phyloP scores from a whole-genome alignment of 2,797 vertebrate species.

The Nannoperca australis region DNA sequence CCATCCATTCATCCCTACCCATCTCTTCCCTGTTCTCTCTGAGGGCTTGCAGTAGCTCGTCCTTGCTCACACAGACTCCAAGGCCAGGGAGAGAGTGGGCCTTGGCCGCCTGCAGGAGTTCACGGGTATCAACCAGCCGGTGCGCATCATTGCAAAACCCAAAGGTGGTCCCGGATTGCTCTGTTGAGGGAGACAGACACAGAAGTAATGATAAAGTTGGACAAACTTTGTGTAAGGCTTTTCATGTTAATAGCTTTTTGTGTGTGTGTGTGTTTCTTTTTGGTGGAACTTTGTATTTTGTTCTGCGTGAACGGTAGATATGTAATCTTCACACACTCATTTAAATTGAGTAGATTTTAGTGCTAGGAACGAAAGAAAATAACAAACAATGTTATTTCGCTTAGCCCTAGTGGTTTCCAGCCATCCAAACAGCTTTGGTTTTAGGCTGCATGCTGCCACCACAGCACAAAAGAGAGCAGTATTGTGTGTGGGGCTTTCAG shows the following conservation, averaged over 20 bases:
- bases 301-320: neutral
- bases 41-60: slow-evolving; percentile 85
- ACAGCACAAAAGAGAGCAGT: neutral
- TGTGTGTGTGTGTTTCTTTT: neutral
- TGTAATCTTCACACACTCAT: neutral
- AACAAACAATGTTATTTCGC: neutral
- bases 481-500: neutral
- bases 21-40: slow-evolving; percentile 25
- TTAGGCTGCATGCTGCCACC: neutral
- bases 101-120: slow-evolving; percentile 86
- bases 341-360: neutral
- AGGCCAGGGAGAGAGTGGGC: slow-evolving; percentile 87
- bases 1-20: slow-evolving; percentile 46
- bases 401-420: neutral
- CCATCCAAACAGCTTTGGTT: neutral
- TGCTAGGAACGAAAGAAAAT: neutral
- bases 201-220: neutral
- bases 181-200: slow-evolving; percentile 58
- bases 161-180: slow-evolving; percentile 72
- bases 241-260: neutral
- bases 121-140: slow-evolving; percentile 84
- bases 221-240: neutral
- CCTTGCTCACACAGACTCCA: slow-evolving; percentile 86
- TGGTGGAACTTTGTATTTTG: neutral
- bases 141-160: slow-evolving; percentile 89